phyloP scores from a whole-genome alignment of 2,797 vertebrate species.

The Channa striata region DNA sequence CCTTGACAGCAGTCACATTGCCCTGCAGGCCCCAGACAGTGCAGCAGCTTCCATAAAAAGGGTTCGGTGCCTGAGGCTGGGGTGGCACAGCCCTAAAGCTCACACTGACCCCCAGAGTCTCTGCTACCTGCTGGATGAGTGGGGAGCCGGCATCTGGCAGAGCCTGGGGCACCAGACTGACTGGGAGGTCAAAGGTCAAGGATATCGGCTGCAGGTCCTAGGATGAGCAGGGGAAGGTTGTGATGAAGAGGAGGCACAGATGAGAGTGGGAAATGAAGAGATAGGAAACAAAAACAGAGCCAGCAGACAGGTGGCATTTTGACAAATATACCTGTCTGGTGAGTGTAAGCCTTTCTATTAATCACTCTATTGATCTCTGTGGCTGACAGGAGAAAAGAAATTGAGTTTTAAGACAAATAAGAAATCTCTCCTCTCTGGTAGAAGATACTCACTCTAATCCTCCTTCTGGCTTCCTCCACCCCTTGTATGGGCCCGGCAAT shows the following conservation, averaged over 20 bases:
- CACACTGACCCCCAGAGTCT: slow-evolving; percentile 83
- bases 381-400: slow-evolving; percentile 47
- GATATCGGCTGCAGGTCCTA: slow-evolving; percentile 86
- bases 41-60: slow-evolving; percentile 83
- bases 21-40: slow-evolving; percentile 85
- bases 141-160: slow-evolving; percentile 82
- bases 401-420: slow-evolving; percentile 51
- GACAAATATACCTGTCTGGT: slow-evolving; percentile 47
- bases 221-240: not conserved
- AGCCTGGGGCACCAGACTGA: slow-evolving; percentile 79
- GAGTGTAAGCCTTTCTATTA: slow-evolving; percentile 38
- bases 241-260: not conserved
- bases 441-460: slow-evolving; percentile 83
- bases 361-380: slow-evolving; percentile 58
- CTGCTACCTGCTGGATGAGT: slow-evolving; percentile 85
- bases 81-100: slow-evolving; percentile 78
- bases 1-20: slow-evolving; percentile 81
- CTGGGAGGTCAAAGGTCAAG: slow-evolving; percentile 86
- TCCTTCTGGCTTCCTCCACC: slow-evolving; percentile 85
- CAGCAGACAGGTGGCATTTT: slow-evolving; percentile 29
- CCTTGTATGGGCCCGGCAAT: slow-evolving; percentile 85
- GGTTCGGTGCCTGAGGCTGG: slow-evolving; percentile 74
- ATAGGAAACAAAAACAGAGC: slow-evolving; percentile 12
- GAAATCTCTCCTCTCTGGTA: slow-evolving; percentile 37
- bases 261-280: slow-evolving; percentile 3